Percentiles rank a stretch among this genome's conserved stretches.
These are phyloP conservation scores for Elephas maximus DNA, from an alignment of 2,113 vertebrate species.

Conservation along the genomic window DNA sequence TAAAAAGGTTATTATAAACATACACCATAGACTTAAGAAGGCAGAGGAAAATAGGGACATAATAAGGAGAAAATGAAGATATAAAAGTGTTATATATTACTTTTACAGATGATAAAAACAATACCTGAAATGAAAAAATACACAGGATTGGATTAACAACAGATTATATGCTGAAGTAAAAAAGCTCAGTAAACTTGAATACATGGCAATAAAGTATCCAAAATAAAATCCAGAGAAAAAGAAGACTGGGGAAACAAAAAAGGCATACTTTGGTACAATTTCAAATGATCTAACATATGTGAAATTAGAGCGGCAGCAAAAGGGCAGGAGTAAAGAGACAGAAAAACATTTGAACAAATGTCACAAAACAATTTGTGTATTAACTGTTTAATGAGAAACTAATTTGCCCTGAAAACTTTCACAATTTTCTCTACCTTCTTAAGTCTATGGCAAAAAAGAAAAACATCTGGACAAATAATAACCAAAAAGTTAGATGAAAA, in stretches of 20 bases:
- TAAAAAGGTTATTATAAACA: neutral
- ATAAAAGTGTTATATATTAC: neutral
- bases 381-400: too few species aligned
- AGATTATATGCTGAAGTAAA: neutral
- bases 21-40: neutral
- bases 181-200: slow-evolving; percentile 9
- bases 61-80: neutral
- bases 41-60: neutral
- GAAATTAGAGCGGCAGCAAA: neutral
- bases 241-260: neutral
- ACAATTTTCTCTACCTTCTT: too few species aligned
- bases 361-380: too few species aligned
- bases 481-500: neutral
- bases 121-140: neutral
- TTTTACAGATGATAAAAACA: neutral
- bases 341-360: too few species aligned
- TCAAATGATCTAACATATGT: neutral
- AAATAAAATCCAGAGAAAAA: neutral
- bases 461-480: neutral
- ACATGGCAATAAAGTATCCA: neutral
- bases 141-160: neutral
- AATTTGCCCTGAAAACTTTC: too few species aligned
- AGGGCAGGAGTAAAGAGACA: neutral
- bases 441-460: neutral
- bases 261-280: neutral